phyloP scores from a whole-genome alignment of 2,888 invertebrate species.

The Leucozona laternaria region DNA sequence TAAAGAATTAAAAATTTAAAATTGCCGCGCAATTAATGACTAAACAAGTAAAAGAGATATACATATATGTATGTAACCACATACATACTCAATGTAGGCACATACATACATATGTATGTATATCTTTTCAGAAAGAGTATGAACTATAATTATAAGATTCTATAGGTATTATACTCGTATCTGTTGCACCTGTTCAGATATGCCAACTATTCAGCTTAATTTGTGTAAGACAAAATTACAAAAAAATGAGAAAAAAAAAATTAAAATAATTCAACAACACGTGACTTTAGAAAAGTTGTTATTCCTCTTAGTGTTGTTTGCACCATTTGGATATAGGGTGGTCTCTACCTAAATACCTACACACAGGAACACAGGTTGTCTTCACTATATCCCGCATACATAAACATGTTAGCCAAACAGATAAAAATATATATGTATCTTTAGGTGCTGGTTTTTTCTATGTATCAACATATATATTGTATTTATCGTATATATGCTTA shows the following conservation, averaged over 20 bases:
- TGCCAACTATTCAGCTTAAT: neutral
- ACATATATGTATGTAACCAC: too few relatives aligned
- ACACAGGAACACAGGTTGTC: constrained; percentile 2
- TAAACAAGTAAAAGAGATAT: neutral
- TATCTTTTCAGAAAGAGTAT: too few relatives aligned
- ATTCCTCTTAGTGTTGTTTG: neutral
- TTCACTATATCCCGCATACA: neutral
- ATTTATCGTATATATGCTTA: neutral
- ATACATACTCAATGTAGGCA: too few relatives aligned
- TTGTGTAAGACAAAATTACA: neutral
- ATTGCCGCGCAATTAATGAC: constrained; percentile 28
- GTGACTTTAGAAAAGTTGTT: constrained; percentile 9
- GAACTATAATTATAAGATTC: too few relatives aligned
- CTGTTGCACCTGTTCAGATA: constrained; percentile 5
- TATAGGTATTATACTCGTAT: neutral
- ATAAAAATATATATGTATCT: neutral
- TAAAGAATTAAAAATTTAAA: constrained; percentile 3
- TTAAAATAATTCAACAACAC: constrained; percentile 24
- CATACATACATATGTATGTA: too few relatives aligned
- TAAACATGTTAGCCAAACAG: neutral
- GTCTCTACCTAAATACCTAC: neutral
- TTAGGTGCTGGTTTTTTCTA: constrained; percentile 44
- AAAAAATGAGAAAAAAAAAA: neutral
- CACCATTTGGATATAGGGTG: neutral
- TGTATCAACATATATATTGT: constrained; percentile 40